Evolutionary conservation across 2,888 invertebrate genomes (phyloP), one percentile per base, ranked within the genome.

Genomic region (Ypsolopha scabrella): DNA sequence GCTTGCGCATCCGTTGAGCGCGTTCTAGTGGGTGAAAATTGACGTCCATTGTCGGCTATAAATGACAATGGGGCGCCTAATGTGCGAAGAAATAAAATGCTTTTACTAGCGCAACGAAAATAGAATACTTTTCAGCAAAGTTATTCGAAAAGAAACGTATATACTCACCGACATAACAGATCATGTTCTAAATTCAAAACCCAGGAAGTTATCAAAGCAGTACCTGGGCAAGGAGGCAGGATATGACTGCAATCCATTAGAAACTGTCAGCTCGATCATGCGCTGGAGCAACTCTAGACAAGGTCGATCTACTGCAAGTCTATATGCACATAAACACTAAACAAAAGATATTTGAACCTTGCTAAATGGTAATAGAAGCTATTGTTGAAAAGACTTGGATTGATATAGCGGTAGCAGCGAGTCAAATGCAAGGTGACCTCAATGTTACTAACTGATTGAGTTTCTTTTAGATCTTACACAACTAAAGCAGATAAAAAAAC

Each of bases 401-500:
- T 54, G 53, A 50, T 35, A 34, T 41, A 63, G 60, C 68, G 24
- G 24, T 24, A 24, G 65, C 63, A 65, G 55, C 61, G 65, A 58
- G 64, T 64, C 67, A 55, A 72, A 77, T 72, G 65, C 65, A 72
- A 75, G 76, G 74, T 76, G 78, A 78, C 78, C 75, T 61, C 71
- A 65, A 68, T 73, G 14, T 47, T 8, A 36, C 37, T 37, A 13
- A 37, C 46, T 10, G 46, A 46, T 33, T 11, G 46, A 36, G 35
- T n/a, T 33, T 36, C 35, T 10, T 8, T 14, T 24, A 43, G 24
- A 7, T 13, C 43, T 24, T 24, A 43, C 13, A 43, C 24, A 43
- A 10, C 14, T 43, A 24, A 13, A 13, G 24, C 41, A 41, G 14
- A 11, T 11, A 41, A 13, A n/a, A 13, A 41, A 41, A 2, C 41